These are phyloP conservation scores for Neopelma chrysocephalum DNA, from an alignment of 2,797 vertebrate species.

Conservation along the genomic window DNA sequence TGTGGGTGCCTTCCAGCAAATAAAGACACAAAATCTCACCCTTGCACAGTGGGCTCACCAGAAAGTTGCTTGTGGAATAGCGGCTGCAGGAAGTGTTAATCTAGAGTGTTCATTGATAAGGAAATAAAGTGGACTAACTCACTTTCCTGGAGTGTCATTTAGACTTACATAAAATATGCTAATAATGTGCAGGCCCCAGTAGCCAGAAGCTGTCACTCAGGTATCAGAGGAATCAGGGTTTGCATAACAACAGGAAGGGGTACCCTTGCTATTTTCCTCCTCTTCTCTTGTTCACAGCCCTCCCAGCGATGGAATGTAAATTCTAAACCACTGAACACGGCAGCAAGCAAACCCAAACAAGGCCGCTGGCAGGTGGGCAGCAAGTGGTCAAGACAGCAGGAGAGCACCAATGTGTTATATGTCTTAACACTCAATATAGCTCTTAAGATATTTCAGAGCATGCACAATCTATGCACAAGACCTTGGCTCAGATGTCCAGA, in stretches of 20 bases:
- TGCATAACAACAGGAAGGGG: conserved; percentile 2
- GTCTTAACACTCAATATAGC: background rate
- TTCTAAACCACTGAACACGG: background rate
- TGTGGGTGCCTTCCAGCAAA: background rate
- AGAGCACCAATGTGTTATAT: background rate
- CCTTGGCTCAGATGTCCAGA: background rate
- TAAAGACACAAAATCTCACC: background rate
- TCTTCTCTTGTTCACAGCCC: conserved; percentile 11
- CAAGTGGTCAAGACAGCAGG: background rate
- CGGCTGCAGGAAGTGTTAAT: conserved; percentile 38
- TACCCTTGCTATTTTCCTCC: conserved; percentile 22
- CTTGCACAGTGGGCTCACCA: background rate
- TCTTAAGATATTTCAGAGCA: background rate
- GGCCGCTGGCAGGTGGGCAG: background rate
- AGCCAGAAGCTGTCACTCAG: background rate
- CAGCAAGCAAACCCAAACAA: background rate
- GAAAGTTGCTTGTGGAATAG: conserved; percentile 29
- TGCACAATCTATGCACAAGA: rapidly evolving
- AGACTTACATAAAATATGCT: conserved; percentile 21
- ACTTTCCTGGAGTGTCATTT: conserved; percentile 21
- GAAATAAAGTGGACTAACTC: conserved; percentile 38
- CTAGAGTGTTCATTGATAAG: conserved; percentile 33
- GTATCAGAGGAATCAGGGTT: background rate
- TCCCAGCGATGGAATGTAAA: conserved; percentile 15
- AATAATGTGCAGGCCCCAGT: background rate